These are phyloP conservation scores for Desoria tigrina DNA, from an alignment of 2,888 invertebrate genomes.

Conservation along the genomic window DNA sequence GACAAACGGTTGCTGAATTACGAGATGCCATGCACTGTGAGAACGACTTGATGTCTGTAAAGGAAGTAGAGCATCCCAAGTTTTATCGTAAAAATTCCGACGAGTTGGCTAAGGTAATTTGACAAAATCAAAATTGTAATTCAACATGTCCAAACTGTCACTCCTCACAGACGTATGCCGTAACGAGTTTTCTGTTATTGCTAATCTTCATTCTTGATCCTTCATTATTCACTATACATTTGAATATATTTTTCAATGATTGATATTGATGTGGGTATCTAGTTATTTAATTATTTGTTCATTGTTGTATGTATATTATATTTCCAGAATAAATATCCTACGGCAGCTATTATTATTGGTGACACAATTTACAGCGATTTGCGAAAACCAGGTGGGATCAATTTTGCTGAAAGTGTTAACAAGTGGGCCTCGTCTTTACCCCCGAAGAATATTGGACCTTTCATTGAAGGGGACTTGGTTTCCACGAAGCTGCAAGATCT, in stretches of 20 bases:
- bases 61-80: conserved; percentile 55
- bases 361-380: conserved; percentile 77
- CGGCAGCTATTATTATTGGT: conserved; percentile 76
- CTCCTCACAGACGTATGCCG: too few relatives aligned
- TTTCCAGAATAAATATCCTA: conserved; percentile 66
- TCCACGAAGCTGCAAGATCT: conserved; percentile 61
- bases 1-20: conserved; percentile 69
- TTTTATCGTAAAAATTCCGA: conserved; percentile 12
- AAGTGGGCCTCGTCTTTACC: conserved; percentile 63
- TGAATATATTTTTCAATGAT: too few relatives aligned
- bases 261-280: too few relatives aligned
- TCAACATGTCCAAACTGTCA: too few relatives aligned
- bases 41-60: conserved; percentile 63
- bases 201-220: too few relatives aligned
- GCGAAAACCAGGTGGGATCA: conserved; percentile 62
- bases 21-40: conserved; percentile 74
- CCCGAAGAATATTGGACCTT: conserved; percentile 57
- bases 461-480: conserved; percentile 54
- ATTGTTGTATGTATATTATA: too few relatives aligned
- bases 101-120: conserved; percentile 15
- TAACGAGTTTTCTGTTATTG: too few relatives aligned
- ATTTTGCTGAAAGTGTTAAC: conserved; percentile 68
- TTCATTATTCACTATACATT: too few relatives aligned
- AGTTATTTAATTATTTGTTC: too few relatives aligned
- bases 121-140: too few relatives aligned